Base-by-base conservation (phyloP, 23 tunicate species). In the Halocynthia roretzi region DNA sequence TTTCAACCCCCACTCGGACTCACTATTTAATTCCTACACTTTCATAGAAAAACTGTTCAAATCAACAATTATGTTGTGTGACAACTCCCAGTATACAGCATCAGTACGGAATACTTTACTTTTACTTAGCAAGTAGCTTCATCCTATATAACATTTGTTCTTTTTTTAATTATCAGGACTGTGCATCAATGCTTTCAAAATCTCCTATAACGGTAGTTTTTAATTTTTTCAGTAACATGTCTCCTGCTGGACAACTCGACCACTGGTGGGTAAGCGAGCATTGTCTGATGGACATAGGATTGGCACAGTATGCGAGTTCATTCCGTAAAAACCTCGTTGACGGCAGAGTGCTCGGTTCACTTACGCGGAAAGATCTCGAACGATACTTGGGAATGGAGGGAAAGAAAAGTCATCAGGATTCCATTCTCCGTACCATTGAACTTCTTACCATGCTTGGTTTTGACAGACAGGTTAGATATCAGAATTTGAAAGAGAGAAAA, bases 221-320 rank as follows among this genome's bases (percentile, higher is more conserved):
- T 31, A 31, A 0, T 31, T 52, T 9, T 82, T 64, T 7, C 74
- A 91, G 97, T 54, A 85, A 84, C 62, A 85, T 81, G 76, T 85
- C 97, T 48, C 68, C 90, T 14, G 87, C 83, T 53, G 97, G 97
- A 19, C 85, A 85, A 67, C 84, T 91, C 21, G 97, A 91, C 69
- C 97, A 91, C 69, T 91, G 97, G 97, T 91, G 97, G 97, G 87
- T 91, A 0, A 52, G 86, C 61, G 97, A 91, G 61, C 97, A 85
- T n/a, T 91, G 97, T 90, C 56, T 91, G 56, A 77, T 76, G 50
- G 97, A 91, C 83, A 69, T 91, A n/a, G 87, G 81, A 9, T 62
- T 91, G 83, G 70, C 97, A 70, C 97, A 91, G 71, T 85, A 91
- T 77, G 84, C 88, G 61, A 63, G 83, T 60, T 80, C 79, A 87